A percentile compares a stretch with the other conserved stretches of the same genome.
These are phyloP conservation scores for Morinoia aosen DNA, from an alignment of 2,888 invertebrate genomes.

Conservation along the genomic window DNA sequence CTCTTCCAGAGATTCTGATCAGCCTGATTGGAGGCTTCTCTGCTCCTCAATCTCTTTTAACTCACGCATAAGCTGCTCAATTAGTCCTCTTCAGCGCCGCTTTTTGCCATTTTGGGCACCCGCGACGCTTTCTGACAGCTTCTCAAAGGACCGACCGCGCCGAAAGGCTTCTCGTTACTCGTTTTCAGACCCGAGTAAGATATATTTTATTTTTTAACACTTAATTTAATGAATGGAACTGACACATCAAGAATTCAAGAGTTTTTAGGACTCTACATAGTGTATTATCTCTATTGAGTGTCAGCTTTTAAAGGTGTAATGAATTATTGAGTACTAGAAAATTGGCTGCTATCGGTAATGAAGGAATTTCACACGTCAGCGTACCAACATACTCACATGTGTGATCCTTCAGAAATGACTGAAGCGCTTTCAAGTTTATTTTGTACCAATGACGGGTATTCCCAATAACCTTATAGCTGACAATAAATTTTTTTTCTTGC, in stretches of 20 bases:
- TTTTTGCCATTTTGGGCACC: background rate
- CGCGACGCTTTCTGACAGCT: background rate
- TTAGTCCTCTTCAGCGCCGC: background rate
- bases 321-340: background rate
- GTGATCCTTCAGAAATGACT: background rate
- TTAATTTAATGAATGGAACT: background rate
- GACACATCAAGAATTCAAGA: background rate
- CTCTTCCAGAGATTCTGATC: background rate
- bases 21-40: background rate
- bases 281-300: background rate
- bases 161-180: background rate
- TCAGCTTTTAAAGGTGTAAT: background rate
- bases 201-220: background rate
- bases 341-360: background rate
- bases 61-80: conserved; percentile 9
- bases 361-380: background rate
- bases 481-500: too few relatives aligned
- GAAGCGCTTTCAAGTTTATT: background rate
- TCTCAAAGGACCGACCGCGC: background rate
- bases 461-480: too few relatives aligned
- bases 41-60: background rate
- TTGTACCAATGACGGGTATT: too few relatives aligned
- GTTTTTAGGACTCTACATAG: background rate
- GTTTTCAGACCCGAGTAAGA: background rate
- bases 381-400: too few relatives aligned